Evolutionary conservation across 1,140 invertebrate species (phyloP).

Genomic region (Nylanderia fulva): DNA sequence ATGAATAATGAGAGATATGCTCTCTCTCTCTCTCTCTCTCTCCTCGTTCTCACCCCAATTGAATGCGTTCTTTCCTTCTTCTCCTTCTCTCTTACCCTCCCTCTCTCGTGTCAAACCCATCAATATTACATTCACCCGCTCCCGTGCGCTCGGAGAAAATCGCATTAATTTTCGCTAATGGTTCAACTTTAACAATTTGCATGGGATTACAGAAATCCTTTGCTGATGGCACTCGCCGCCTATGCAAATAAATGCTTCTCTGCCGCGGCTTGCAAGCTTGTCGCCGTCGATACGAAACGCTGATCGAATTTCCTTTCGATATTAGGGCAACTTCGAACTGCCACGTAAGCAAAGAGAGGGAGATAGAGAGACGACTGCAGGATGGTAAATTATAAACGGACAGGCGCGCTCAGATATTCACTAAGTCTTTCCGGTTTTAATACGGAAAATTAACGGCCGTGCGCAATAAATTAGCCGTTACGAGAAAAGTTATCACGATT

Average conservation of each 20-base stretch:
- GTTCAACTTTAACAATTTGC: conserved; percentile 82
- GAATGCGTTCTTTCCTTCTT: conserved; percentile 61
- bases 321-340: conserved; percentile 32
- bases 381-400: conserved; percentile 48
- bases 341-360: conserved; percentile 17
- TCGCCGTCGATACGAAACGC: conserved; percentile 42
- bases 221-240: conserved; percentile 59
- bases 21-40: not conserved
- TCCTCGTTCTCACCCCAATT: conserved; percentile 62
- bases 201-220: conserved; percentile 80
- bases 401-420: not conserved
- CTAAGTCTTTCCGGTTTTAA: conserved; percentile 22
- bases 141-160: conserved; percentile 69
- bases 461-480: conserved; percentile 37
- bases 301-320: conserved; percentile 63
- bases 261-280: conserved; percentile 31
- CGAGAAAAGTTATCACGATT: conserved; percentile 20
- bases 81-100: conserved; percentile 30
- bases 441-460: conserved; percentile 22
- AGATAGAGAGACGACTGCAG: conserved; percentile 15
- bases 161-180: conserved; percentile 79
- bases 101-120: conserved; percentile 77
- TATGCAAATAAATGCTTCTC: conserved; percentile 75
- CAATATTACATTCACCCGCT: conserved; percentile 78
- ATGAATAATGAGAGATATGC: conserved; percentile 78